Conservation (phyloP, 2,797 vertebrate species). For the Enteromius anoplus region DNA sequence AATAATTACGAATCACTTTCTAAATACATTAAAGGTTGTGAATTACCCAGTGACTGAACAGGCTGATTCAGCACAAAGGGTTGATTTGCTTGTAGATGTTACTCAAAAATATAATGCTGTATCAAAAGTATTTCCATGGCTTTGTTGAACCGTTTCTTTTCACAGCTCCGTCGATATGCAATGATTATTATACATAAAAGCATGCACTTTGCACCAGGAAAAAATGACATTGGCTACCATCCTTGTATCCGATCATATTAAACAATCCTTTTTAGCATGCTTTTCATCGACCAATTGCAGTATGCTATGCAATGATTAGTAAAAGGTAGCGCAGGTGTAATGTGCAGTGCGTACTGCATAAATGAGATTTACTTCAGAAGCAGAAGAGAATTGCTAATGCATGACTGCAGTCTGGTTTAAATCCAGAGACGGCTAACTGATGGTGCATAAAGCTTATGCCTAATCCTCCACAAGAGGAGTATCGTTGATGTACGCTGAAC, state of each 20-base stretch:
- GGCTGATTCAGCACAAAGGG: not conserved
- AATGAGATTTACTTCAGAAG: constrained; percentile 48
- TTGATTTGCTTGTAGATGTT: not conserved
- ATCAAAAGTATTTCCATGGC: not conserved
- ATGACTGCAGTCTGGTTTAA: constrained; percentile 37
- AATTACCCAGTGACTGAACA: not conserved
- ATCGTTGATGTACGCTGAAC: constrained; percentile 36
- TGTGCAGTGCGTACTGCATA: constrained; percentile 6
- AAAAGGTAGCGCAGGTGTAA: constrained; percentile 37
- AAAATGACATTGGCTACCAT: not conserved
- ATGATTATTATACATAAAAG: not conserved
- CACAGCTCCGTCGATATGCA: not conserved
- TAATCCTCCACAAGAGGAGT: constrained; percentile 48
- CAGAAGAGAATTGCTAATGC: constrained; percentile 48
- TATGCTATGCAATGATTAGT: constrained; percentile 14
- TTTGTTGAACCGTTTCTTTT: constrained; percentile 1
- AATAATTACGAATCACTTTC: not conserved
- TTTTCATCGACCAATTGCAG: not conserved
- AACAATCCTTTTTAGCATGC: not conserved
- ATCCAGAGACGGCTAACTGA: constrained; percentile 46
- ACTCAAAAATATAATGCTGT: not conserved
- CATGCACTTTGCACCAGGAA: not conserved
- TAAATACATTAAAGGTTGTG: not conserved
- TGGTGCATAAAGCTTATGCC: constrained; percentile 51
- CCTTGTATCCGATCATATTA: not conserved